Base-by-base conservation (phyloP, 2,888 invertebrate species). In the Psylliodes chrysocephalus region DNA sequence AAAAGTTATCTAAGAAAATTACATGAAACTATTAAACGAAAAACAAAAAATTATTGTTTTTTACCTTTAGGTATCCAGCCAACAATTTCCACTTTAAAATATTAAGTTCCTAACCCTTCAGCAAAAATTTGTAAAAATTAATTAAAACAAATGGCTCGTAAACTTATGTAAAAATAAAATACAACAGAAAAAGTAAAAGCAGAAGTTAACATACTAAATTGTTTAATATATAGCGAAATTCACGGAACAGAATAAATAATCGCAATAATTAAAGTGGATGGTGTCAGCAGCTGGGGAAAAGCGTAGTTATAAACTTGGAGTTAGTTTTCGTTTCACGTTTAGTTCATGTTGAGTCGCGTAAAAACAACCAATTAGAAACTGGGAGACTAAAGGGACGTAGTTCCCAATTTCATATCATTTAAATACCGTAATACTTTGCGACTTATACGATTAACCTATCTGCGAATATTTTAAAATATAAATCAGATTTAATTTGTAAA, bases 361-460 rank as follows among this genome's bases (percentile, higher is more conserved):
- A 57, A 57, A 57, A 47, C 56, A 57, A 35, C 56, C 47, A 57
- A 35, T 57, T 47, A 47, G 55, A 28, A 44, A 17, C 38, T 28
- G 10, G 19, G 18, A 30, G 19, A 53, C 14, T 33, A 54, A 53
- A n/a, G 49, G n/a, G 46, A 61, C 38, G 46, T 46, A 47, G 49
- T 54, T 53, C 55, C 47, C 47, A 61, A 54, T 61, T 54, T 61
- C n/a, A n/a, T 47, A 55, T 44, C 54, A 38, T 46, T 18, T 28
- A 57, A 56, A 2, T 44, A 8, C 44, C n/a, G 6, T 15, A 17
- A 18, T 44, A n/a, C 44, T 17, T 18, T 44, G 10, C 44, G 17
- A 44, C 44, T 44, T 44, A 44, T 18, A 8, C 6, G 10, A 7
- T 7, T 40, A 12, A 40, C 7, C 10, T 7, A 44, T 8, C 17